Evolutionary conservation across 2,797 vertebrate genomes (phyloP).

Genomic region (Syncerus caffer): DNA sequence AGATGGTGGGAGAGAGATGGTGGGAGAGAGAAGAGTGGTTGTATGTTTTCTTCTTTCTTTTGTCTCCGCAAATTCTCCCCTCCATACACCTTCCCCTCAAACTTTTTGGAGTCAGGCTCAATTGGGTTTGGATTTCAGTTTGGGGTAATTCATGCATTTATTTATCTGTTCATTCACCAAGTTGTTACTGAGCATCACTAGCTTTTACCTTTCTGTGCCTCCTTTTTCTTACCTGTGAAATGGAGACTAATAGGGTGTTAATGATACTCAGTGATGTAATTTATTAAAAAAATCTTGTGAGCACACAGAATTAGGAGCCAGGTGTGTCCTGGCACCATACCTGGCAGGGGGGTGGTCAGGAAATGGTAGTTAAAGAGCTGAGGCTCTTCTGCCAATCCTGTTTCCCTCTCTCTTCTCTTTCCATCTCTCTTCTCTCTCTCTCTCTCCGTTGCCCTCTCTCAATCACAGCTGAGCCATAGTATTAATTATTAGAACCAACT

Average conservation of each 20-base stretch:
- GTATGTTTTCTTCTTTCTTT: not conserved
- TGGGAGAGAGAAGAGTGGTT: not conserved
- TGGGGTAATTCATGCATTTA: not conserved
- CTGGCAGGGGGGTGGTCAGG: not conserved
- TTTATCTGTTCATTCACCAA: not conserved
- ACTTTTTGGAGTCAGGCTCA: constrained; percentile 10
- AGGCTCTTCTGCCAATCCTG: not conserved
- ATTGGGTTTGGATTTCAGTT: constrained; percentile 31
- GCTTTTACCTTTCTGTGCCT: not conserved
- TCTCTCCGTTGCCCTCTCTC: constrained; percentile 73
- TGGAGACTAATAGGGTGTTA: not conserved
- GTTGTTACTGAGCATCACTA: not conserved
- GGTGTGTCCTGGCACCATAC: not conserved
- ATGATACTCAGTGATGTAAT: not conserved
- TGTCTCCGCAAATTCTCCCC: not conserved
- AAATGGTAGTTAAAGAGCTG: not conserved
- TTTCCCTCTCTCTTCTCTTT: not conserved
- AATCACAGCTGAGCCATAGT: constrained; percentile 92
- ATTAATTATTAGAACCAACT: constrained; percentile 99
- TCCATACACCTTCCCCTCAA: not conserved
- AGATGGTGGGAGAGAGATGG: not conserved
- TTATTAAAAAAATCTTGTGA: not conserved
- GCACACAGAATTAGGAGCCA: not conserved
- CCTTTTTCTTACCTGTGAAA: constrained; percentile 40
- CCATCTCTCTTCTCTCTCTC: constrained; percentile 63